Base-by-base conservation (phyloP, 2,113 vertebrate species). In the Callipepla californica region DNA sequence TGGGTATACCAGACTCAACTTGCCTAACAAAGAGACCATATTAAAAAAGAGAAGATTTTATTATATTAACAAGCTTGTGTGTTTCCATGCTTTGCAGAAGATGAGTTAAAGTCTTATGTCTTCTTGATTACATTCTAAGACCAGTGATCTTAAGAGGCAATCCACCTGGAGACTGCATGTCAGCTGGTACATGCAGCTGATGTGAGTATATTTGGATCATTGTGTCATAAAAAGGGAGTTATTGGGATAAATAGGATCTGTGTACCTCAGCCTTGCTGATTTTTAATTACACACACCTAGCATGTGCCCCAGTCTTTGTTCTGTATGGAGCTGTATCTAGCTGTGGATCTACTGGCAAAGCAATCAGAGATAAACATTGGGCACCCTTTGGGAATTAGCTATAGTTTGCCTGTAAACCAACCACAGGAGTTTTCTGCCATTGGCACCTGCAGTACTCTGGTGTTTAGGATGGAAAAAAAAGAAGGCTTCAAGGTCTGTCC, bases 131-230 rank as follows among this genome's bases (percentile, higher is more conserved):
- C 91, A 80, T 75, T 73, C 42, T 14, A 50, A 93, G 80, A 94
- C 93, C 92, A 95, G 1, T 93, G 95, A 81, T 88, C 88, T 92
- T 92, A 78, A 82, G 80, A 95, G 81, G 79, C 79, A 55, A 44
- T 89, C 77, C 93, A 57, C 36, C 7, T 88, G 63, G 78, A 96
- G 94, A 85, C 90, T 94, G 78, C 55, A 40, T 83, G 72, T 92
- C 94, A 96, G 87, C 92, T 97, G 94, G 86, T 91, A 68, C 90
- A 92, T 95, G 94, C 85, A 94, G 85, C 92, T 84, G 82, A 84
- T 90, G 90, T 94, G 83, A 92, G 90, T 96, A 90, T 92, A 95
- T 95, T 91, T 76, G 85, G 44, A 51, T 94, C 90, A 94, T 90
- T 66, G 45, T 88, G 84, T 86, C 63, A 23, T 93, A 62, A 69